Evolutionary conservation across 92 coral and sea anemone genomes (phyloP), one percentile per base, ranked within the genome.

Genomic region (Ricordea florida): DNA sequence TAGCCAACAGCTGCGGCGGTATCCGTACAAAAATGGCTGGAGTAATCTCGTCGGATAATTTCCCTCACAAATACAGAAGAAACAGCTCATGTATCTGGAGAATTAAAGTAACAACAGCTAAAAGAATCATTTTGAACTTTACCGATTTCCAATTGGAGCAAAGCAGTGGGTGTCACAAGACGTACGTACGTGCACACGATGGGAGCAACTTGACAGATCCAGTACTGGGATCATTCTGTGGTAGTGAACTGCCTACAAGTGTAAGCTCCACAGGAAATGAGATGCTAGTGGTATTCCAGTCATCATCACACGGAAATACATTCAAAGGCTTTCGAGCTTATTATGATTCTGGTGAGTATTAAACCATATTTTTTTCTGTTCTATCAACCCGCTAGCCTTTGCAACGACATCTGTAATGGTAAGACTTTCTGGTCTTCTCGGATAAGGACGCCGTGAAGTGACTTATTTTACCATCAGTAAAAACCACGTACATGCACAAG

Each of bases 261-360:
- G 59, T 91, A 8, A 58, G 35, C 20, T 91, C 97, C 13, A 79
- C 77, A 50, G 74, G 90, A 1, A 88, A 72, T 63, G 62, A 70
- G 6, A 74, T 91, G 88, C 50, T 85, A 68, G 84, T 91, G 43
- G 66, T 77, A 56, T 91, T 83, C 57, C 71, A 60, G 34, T 72
- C 90, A 35, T 37, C 38, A 41, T 21, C 43, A 25, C 74, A 59
- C 21, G 72, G 81, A 17, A 58, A 62, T 50, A 52, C 21, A 18
- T 85, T 78, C 24, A 91, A 61, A 65, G 97, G 97, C 16, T 91
- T 91, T 62, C 86, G 97, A 13, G 97, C 97, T 13, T 91, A 87
- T 71, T 91, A 86, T 59, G 97, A 91, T 29, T 72, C 97, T 1
- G 97, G 97, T 91, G 63, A 52, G 71, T 59, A 1, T 40, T 4